Evolutionary conservation across 2,113 vertebrate genomes (phyloP).

Genomic region (Scomber japonicus): DNA sequence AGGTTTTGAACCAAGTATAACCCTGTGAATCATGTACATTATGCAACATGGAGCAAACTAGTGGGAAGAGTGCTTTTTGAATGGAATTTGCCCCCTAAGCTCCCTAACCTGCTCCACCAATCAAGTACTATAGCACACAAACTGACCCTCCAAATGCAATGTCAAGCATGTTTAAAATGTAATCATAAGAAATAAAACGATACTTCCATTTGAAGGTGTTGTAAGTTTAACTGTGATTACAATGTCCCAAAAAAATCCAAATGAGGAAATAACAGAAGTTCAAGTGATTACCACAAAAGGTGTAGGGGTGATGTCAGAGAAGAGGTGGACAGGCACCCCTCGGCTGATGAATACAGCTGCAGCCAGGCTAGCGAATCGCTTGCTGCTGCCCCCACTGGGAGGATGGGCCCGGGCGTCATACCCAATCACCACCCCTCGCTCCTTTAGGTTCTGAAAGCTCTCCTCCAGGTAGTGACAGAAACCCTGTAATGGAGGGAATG

Average conservation of each 20-base stretch:
- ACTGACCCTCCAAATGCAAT: background rate
- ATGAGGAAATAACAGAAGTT: slow-evolving; percentile 5
- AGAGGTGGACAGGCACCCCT: slow-evolving; percentile 92
- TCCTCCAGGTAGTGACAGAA: slow-evolving; percentile 94
- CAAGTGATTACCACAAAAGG: slow-evolving; percentile 92
- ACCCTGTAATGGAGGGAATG: slow-evolving; percentile 83
- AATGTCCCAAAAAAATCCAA: background rate
- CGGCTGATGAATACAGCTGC: slow-evolving; percentile 90
- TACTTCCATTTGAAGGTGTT: background rate
- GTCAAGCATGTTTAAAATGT: background rate
- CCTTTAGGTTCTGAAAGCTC: slow-evolving; percentile 89
- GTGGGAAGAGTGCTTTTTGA: slow-evolving; percentile 6
- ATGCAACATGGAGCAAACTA: slow-evolving; percentile 34
- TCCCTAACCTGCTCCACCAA: background rate
- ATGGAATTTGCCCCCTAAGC: slow-evolving; percentile 64
- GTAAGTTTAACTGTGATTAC: background rate
- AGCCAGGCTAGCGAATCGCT: slow-evolving; percentile 91
- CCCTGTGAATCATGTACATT: slow-evolving; percentile 38
- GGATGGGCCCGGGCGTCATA: slow-evolving; percentile 93
- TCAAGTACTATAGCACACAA: slow-evolving; percentile 2
- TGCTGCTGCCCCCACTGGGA: slow-evolving; percentile 91
- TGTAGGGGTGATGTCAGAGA: slow-evolving; percentile 94
- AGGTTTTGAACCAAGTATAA: slow-evolving; percentile 3
- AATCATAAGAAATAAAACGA: background rate
- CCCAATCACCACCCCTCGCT: slow-evolving; percentile 93